Evolutionary conservation across 37 sponge, comb jelly and placozoan species (phyloP).

Genomic region (Spongilla lacustris): DNA sequence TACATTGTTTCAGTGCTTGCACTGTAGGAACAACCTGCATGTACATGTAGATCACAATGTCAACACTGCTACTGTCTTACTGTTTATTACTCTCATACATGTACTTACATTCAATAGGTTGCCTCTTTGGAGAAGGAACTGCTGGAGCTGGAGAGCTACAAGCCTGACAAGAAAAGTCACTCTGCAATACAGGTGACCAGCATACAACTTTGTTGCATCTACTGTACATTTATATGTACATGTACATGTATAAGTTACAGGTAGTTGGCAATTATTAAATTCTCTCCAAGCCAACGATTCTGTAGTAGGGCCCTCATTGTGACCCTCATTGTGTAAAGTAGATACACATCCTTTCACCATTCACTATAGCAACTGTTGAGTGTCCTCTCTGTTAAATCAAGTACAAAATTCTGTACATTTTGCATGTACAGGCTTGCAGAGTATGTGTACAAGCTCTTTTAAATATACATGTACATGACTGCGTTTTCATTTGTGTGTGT

Average conservation of each 20-base stretch:
- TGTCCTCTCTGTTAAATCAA: no score
- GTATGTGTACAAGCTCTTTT: neutral
- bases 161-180: constrained; percentile 37
- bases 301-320: no score
- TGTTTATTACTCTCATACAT: neutral
- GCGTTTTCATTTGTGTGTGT: neutral
- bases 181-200: constrained; percentile 8
- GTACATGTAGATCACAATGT: no score
- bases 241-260: neutral
- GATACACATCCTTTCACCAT: no score
- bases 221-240: constrained; percentile 23
- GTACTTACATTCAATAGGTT: constrained; percentile 2
- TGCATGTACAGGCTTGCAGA: neutral
- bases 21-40: no score
- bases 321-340: no score
- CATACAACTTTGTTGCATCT: neutral
- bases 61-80: no score
- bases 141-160: constrained; percentile 63
- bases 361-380: no score
- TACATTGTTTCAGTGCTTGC: no score
- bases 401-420: no score
- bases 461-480: neutral
- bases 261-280: neutral
- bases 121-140: constrained; percentile 63
- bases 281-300: no score